Evolutionary conservation across 2,113 vertebrate species (phyloP), one percentile per base, ranked within the genome.

Genomic region (Philantomba maxwellii): DNA sequence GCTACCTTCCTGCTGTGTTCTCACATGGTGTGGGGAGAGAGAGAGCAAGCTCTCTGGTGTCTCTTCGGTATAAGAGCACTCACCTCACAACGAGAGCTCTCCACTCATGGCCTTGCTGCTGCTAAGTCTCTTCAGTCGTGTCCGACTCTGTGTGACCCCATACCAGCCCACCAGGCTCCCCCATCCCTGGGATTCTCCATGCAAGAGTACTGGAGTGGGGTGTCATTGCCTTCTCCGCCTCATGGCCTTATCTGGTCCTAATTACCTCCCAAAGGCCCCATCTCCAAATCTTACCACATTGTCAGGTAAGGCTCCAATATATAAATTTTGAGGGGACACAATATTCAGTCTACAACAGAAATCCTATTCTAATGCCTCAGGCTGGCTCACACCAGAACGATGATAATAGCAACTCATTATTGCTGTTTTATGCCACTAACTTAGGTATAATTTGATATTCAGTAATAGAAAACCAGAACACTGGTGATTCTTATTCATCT

Each of bases 401-500:
- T 23, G 36, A 53, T 36, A 62, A 88, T 8, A 45, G 51, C 17
- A 80, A 87, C n/a, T 49, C 13, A 13, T 12, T 25, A 1, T 45
- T 62, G 45, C 30, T 55, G 39, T 75, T 87, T 78, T n/a, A 64
- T 82, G 89, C 39, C 26, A 66, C 33, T 80, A n/a, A 26, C 36
- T 36, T 33, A 17, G 3, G 33, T 17, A 30, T 85, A 30, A 51
- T 49, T 58, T 93, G 26, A 80, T 28, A 86, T 4, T 30, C 0
- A 33, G 28, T 36, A 39, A 51, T 33, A 87, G 57, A 87, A 92
- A 94, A 33, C n/a, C 10, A 87, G 70, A 64, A 92, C 11, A 58
- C 12, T n/a, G 15, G 10, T 53, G 39, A 75, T 1, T 87, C 3
- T 16, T 26, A 11, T 80, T 82, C 6, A 47, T 66, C 39, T 89